A percentile compares a stretch with the other conserved stretches of the same genome.
phyloP scores from a whole-genome alignment of 2,113 vertebrate species.

The Antidorcas marsupialis region DNA sequence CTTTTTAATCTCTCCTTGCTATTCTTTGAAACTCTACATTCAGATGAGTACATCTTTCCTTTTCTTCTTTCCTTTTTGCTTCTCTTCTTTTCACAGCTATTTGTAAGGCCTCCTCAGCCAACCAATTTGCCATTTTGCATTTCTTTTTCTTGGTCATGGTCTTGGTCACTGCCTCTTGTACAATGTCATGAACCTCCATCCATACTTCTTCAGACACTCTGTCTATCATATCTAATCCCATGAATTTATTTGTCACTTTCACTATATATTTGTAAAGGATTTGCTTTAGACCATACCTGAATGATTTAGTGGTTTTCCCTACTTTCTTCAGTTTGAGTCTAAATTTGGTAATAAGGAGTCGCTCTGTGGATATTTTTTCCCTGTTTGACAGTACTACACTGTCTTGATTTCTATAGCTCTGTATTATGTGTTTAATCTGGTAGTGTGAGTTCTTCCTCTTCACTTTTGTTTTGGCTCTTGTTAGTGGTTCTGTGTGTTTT shows the following conservation, averaged over 20 bases:
- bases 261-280: neutral
- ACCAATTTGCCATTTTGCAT: neutral
- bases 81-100: neutral
- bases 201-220: neutral
- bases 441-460: neutral
- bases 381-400: neutral
- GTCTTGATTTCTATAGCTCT: neutral
- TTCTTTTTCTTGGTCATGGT: neutral
- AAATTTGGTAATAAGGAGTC: neutral
- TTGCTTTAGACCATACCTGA: neutral
- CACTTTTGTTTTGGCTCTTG: neutral
- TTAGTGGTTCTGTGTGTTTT: neutral
- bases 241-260: neutral
- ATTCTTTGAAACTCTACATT: neutral
- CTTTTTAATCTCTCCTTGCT: neutral
- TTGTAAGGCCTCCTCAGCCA: neutral
- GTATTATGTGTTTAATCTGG: neutral
- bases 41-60: neutral
- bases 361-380: neutral
- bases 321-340: neutral
- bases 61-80: neutral
- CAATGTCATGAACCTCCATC: neutral
- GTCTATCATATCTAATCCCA: neutral
- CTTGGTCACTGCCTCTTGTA: neutral
- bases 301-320: neutral